These are phyloP conservation scores for Pseudochirops cupreus DNA, from an alignment of 2,797 vertebrate genomes.

Conservation along the genomic window DNA sequence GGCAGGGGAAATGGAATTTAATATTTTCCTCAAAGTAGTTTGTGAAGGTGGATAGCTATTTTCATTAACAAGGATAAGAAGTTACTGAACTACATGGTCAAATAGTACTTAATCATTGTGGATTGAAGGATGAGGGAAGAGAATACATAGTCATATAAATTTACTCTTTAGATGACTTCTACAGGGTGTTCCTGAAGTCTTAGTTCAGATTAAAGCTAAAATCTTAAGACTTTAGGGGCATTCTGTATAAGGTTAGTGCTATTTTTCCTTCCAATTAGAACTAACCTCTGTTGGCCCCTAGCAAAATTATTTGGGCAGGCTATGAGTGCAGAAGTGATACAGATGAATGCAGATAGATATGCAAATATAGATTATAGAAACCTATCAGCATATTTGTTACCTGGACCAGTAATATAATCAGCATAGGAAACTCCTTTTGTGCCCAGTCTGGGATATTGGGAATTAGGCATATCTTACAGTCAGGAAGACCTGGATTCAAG, in stretches of 20 bases:
- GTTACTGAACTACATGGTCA: not conserved
- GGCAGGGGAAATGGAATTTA: not conserved
- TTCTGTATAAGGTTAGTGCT: not conserved
- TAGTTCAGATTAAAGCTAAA: not conserved
- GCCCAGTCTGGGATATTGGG: not conserved
- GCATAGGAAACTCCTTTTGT: not conserved
- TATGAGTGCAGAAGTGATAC: not conserved
- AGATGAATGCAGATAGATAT: not conserved
- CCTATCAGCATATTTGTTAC: not conserved
- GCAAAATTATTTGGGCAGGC: not conserved
- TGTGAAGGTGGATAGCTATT: not conserved
- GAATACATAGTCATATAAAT: not conserved
- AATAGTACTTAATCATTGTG: not conserved
- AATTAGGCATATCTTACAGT: not conserved
- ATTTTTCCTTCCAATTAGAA: not conserved
- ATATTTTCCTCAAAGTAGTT: not conserved
- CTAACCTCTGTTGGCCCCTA: not conserved
- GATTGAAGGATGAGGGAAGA: not conserved
- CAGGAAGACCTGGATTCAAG: not conserved
- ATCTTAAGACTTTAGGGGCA: not conserved
- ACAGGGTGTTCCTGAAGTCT: not conserved
- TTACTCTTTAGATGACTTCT: conserved; percentile 12
- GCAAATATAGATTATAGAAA: not conserved
- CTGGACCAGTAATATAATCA: not conserved
- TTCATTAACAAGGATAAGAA: not conserved